Evolutionary conservation across 2,888 invertebrate genomes (phyloP), one percentile per base, ranked within the genome.

Genomic region (Heliconius ismenius): DNA sequence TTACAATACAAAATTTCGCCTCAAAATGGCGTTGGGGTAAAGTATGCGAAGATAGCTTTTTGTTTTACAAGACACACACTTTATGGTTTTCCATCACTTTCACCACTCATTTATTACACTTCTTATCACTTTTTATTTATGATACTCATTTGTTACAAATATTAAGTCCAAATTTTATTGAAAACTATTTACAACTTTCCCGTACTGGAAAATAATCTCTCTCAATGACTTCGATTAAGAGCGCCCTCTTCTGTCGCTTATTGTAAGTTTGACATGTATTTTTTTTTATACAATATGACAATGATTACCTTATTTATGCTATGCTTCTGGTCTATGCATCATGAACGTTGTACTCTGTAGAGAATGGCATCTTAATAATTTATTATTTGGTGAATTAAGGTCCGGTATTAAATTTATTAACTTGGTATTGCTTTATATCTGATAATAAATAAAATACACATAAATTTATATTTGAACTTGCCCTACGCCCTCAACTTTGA

Each of bases 21-120:
- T 94, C 95, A 95, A 95, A 94, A 95, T 95, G 95, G 95, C 95
- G 95, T 94, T 94, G 90, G 87, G 88, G 90, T 92, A 93, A 93
- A 94, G 93, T 94, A 94, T 93, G 94, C 92, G 92, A 92, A 91
- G 93, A 93, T 92, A 91, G 94, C 91, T 94, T 94, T 94, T 93
- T 92, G 93, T 92, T 93, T 93, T 90, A 90, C 90, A 90, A 85
- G 89, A 89, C 88, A 91, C 91, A 88, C 87, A 84, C 85, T 88
- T 86, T 88, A 88, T 82, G 85, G 85, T 86, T 87, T 90, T 83
- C 83, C 90, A 91, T 91, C 87, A 90, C 91, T 88, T 85, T 87
- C 81, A 81, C 79, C 86, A 86, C 84, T 89, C 90, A 91, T 90
- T 87, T 85, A 82, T 83, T 82, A 85, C 87, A 84, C 87, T 87